phyloP scores from a whole-genome alignment of 2,113 vertebrate genomes.

The Anolis sagrei region DNA sequence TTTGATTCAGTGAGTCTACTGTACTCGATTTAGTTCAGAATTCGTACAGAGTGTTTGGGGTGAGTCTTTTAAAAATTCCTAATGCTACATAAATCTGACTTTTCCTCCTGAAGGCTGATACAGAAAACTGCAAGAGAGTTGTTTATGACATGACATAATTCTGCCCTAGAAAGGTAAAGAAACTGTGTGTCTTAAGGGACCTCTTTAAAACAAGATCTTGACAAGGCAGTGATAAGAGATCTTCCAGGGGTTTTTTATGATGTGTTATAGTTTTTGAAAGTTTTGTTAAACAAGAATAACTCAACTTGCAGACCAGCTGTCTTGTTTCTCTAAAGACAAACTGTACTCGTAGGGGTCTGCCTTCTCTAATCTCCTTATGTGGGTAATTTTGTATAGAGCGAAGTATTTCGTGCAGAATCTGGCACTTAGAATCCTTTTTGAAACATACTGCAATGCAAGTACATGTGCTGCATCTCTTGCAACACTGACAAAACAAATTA shows the following conservation, averaged over 20 bases:
- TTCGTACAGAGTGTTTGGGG: too few species aligned
- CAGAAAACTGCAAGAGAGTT: too few species aligned
- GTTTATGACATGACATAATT: neutral
- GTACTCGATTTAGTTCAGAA: too few species aligned
- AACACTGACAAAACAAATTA: neutral
- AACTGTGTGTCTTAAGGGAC: neutral
- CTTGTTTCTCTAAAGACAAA: neutral
- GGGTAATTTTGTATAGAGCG: neutral
- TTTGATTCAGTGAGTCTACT: too few species aligned
- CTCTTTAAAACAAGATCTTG: neutral
- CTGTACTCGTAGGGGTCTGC: neutral
- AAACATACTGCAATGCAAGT: too few species aligned
- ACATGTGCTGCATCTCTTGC: neutral
- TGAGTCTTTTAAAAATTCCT: too few species aligned
- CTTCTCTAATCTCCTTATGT: neutral
- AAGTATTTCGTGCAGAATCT: neutral
- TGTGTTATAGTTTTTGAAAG: neutral
- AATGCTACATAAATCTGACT: too few species aligned
- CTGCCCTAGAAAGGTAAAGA: neutral
- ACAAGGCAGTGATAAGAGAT: neutral
- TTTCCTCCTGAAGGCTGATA: too few species aligned
- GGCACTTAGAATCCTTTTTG: neutral
- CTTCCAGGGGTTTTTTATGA: neutral
- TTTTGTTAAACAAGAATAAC: neutral
- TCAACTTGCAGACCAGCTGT: neutral